Percentiles rank a stretch among this genome's conserved stretches.
Conservation (phyloP, 1,140 invertebrate species). For the Semibalanus balanoides region DNA sequence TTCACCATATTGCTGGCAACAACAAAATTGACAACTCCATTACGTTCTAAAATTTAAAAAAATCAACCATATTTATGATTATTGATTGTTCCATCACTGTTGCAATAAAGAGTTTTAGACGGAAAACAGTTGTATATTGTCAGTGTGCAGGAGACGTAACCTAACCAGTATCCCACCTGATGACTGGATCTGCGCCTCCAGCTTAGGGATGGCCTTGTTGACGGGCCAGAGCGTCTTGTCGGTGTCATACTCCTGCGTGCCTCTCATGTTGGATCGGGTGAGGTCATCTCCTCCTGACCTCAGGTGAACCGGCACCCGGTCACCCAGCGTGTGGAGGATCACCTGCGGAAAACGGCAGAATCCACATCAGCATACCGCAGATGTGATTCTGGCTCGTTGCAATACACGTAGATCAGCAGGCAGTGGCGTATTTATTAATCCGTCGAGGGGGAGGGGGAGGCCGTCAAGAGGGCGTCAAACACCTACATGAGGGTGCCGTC, state of each 20-base stretch:
- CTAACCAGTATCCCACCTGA: constrained; percentile 12
- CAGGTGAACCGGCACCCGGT: neutral
- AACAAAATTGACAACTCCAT: no score
- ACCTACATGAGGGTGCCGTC: no score
- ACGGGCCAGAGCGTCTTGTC: constrained; percentile 27
- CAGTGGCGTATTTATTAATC: neutral
- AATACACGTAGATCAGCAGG: neutral
- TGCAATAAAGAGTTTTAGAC: no score
- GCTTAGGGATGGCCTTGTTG: constrained; percentile 27
- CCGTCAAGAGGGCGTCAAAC: no score
- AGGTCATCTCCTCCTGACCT: neutral
- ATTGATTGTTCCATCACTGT: no score
- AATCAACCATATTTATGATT: no score
- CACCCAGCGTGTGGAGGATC: neutral
- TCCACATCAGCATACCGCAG: neutral
- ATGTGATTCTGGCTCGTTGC: neutral
- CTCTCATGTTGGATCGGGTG: neutral
- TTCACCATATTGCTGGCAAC: no score
- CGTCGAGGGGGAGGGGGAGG: neutral
- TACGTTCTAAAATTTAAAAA: no score
- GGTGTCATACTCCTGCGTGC: constrained; percentile 25
- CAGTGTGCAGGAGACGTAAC: no score
- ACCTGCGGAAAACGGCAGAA: neutral
- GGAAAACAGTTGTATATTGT: no score
- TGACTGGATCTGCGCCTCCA: constrained; percentile 23